Percentiles rank a stretch among this genome's conserved stretches.
phyloP scores from a whole-genome alignment of 2,113 vertebrate genomes.

The Numenius arquata region DNA sequence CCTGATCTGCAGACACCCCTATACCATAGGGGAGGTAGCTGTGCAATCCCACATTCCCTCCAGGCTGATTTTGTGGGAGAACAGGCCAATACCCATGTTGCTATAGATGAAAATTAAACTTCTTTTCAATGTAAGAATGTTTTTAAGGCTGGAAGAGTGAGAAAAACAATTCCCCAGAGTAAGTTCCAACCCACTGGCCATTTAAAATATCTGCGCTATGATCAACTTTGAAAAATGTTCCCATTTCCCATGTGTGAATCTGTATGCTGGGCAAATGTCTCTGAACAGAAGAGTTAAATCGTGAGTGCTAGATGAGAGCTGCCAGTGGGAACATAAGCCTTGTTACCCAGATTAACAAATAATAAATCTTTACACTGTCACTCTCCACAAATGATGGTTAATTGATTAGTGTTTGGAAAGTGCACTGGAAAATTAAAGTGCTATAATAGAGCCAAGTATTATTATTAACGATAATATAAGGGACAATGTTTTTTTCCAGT shows the following conservation, averaged over 20 bases:
- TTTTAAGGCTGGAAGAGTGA: neutral
- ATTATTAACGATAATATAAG: neutral
- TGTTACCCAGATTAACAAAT: constrained; percentile 10
- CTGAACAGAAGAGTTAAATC: neutral
- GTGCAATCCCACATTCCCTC: neutral
- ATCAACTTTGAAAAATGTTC: neutral
- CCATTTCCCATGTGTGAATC: neutral
- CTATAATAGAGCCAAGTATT: neutral
- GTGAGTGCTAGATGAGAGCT: neutral
- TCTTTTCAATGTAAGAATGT: neutral
- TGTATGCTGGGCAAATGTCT: neutral
- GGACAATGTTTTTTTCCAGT: neutral
- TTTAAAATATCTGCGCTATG: neutral
- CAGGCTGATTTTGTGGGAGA: neutral
- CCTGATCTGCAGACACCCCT: neutral
- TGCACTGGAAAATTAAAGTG: neutral
- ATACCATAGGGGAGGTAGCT: neutral
- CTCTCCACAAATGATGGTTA: neutral
- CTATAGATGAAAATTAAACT: neutral
- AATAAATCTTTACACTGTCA: neutral
- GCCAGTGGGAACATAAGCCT: neutral
- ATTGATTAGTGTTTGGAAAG: constrained; percentile 25
- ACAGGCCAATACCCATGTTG: neutral
- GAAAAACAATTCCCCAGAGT: neutral
- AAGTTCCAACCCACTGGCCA: neutral